These are phyloP conservation scores for Pissodes strobi DNA, from an alignment of 1,140 invertebrate genomes.

Conservation along the genomic window DNA sequence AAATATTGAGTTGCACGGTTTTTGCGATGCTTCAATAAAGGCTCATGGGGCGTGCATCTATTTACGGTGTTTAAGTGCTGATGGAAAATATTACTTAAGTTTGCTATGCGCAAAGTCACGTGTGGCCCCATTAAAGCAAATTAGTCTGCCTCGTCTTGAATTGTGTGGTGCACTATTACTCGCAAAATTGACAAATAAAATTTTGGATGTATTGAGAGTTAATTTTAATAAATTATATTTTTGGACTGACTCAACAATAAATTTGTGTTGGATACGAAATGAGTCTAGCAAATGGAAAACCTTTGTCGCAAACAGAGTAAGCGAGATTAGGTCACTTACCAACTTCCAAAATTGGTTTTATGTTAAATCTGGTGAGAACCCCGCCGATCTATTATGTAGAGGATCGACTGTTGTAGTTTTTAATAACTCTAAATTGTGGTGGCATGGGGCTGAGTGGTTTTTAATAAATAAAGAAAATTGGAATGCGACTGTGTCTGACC, in stretches of 20 bases:
- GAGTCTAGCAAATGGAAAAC: constrained; percentile 46
- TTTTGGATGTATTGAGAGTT: background rate
- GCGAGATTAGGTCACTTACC: constrained; percentile 46
- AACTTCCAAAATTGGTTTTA: constrained; percentile 43
- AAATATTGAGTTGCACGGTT: constrained; percentile 36
- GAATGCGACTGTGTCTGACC: background rate
- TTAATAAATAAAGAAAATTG: constrained; percentile 4
- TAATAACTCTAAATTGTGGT: constrained; percentile 21
- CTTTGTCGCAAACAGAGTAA: constrained; percentile 53
- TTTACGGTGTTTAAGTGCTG: too few species aligned
- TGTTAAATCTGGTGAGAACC: constrained; percentile 46
- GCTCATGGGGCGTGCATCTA: too few species aligned
- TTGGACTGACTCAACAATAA: too few species aligned
- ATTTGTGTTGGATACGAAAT: constrained; percentile 53
- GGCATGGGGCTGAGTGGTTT: constrained; percentile 33
- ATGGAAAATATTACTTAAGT: too few species aligned
- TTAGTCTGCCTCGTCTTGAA: too few species aligned
- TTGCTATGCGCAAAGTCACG: too few species aligned
- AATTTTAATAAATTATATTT: too few species aligned
- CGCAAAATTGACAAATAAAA: too few species aligned
- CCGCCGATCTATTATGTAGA: too few species aligned
- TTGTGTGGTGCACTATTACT: too few species aligned
- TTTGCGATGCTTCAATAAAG: too few species aligned
- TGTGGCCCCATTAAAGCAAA: too few species aligned
- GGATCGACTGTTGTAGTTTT: constrained; percentile 33